phyloP scores from a whole-genome alignment of 2,797 vertebrate genomes.

The Pseudochirops cupreus region DNA sequence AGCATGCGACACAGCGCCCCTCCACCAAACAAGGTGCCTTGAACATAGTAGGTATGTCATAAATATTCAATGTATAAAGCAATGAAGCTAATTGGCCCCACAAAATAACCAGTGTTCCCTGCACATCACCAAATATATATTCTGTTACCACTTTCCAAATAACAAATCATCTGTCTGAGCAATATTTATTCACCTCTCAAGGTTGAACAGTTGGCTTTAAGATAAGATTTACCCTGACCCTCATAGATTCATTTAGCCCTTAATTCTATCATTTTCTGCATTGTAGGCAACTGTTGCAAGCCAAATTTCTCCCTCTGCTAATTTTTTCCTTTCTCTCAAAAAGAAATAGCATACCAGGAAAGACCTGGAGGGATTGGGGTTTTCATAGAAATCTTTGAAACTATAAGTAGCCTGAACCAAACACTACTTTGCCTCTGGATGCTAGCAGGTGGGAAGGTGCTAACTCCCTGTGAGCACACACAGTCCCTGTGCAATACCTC shows the following conservation, averaged over 20 bases:
- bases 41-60: background rate
- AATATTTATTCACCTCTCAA: background rate
- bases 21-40: background rate
- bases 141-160: background rate
- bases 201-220: background rate
- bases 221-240: background rate
- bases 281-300: background rate
- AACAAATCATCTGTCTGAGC: background rate
- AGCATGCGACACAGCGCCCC: background rate
- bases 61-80: background rate
- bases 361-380: constrained; percentile 25
- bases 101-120: accelerated
- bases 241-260: constrained; percentile 32
- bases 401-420: background rate
- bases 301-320: constrained; percentile 17
- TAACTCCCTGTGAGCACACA: background rate
- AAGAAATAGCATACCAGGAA: constrained; percentile 15
- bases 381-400: background rate
- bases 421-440: background rate
- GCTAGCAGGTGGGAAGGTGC: background rate
- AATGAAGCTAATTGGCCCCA: background rate
- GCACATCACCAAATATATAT: background rate
- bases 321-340: background rate
- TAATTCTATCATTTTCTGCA: constrained; percentile 11
- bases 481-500: background rate